Evolutionary conservation across 2,113 vertebrate species (phyloP).

Genomic region (Acanthisitta chloris): DNA sequence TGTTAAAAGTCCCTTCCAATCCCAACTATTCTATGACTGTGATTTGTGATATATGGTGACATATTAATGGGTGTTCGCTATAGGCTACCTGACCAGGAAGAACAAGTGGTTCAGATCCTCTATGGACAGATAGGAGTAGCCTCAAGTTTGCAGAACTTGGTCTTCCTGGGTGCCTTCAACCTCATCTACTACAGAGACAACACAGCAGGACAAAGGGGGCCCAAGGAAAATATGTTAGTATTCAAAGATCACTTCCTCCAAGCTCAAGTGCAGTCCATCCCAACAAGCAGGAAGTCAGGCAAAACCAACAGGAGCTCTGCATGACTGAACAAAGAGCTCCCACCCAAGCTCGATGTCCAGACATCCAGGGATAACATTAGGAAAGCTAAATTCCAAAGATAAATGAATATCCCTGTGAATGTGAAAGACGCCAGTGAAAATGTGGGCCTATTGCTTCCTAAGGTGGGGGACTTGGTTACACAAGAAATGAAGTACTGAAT

Average conservation of each 20-base stretch:
- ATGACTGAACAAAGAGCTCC: neutral
- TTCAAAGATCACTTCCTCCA: neutral
- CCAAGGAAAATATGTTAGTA: neutral
- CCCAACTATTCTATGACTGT: neutral
- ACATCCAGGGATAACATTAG: neutral
- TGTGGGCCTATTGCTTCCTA: neutral
- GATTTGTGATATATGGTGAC: neutral
- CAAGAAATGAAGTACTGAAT: neutral
- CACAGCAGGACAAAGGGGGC: accelerated
- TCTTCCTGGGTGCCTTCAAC: neutral
- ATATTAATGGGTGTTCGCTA: neutral
- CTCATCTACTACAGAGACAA: neutral
- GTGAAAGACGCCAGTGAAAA: neutral
- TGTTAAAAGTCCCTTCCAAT: neutral
- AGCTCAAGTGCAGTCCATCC: neutral
- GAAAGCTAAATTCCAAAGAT: neutral
- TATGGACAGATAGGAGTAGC: neutral
- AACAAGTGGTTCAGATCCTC: neutral
- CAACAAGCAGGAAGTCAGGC: neutral
- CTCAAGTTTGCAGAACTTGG: neutral
- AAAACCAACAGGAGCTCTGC: neutral
- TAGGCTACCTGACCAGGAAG: neutral
- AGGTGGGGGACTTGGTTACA: neutral
- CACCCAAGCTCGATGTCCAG: neutral
- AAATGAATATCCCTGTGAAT: neutral